Base-by-base conservation (phyloP, 2,797 vertebrate genomes). In the Amblyraja radiata region DNA sequence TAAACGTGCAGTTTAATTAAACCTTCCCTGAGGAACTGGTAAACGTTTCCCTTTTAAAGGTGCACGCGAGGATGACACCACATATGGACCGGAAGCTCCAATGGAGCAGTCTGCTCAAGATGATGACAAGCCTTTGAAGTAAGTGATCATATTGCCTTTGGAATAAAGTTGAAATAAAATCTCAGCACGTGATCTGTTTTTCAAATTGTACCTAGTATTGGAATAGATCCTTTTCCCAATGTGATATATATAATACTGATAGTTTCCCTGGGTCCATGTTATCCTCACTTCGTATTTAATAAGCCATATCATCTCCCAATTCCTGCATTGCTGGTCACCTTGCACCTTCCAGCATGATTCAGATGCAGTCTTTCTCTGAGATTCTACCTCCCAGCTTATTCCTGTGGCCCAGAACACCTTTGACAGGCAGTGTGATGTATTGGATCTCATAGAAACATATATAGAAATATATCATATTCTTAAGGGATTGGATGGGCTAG, bases 71-170 rank as follows among this genome's bases (percentile, higher is more conserved):
- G 97, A 97, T 68, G 95, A 96, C 54, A 95, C 97, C 94, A 90
- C 98, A 93, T 98, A 99, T 93, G 99, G 98, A 65, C 99, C 98
- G 1, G 98, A 99, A 94, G 98, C 98, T 93, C 98, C 98, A 13
- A 97, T 98, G 94, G 98, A 97, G 18, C 97, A 98, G 9, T 94
- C 98, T 18, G 98, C 98, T 81, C 98, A 98, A 96, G 98, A 99
- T 93, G 98, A 99, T 93, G 98, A 99, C 54, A 97, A 96, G 93
- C 98, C 98, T 94, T 94, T 99, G 93, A 98, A 99, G 99, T 99
- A 95, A 97, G 99, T 97, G 93, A 61, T 65, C n/a, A 54, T 74
- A 28, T 74, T 63, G 71, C 46, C 61, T 36, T 88, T 88, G 61
- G 83, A n/a, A 25, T 68, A 21, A 86, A 86, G 28, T 91, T 77